Percentiles rank a stretch among this genome's conserved stretches.
These are phyloP conservation scores for Dolichoris vasculosae DNA, from an alignment of 1,140 invertebrate species.

Conservation along the genomic window DNA sequence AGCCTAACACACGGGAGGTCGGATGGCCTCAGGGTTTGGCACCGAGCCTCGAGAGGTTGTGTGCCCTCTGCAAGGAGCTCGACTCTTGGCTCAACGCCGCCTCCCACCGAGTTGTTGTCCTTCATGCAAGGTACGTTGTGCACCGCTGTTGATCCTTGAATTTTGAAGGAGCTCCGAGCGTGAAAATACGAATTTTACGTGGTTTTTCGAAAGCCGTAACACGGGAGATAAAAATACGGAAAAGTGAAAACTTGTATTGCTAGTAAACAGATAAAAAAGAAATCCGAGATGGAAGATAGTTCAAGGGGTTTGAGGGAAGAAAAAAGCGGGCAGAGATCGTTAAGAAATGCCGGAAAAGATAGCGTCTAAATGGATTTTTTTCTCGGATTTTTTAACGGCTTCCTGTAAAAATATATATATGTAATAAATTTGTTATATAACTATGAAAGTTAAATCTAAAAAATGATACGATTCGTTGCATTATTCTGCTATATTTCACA, in stretches of 20 bases:
- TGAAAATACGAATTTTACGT: not conserved
- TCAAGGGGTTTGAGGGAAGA: not conserved
- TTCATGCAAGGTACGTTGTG: constrained; percentile 88
- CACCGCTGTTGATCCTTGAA: not conserved
- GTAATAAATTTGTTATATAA: too few species aligned
- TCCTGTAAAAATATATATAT: too few species aligned
- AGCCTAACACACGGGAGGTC: constrained; percentile 83
- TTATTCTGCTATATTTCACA: too few species aligned
- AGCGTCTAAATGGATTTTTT: too few species aligned
- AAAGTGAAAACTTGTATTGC: not conserved
- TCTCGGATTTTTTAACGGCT: too few species aligned
- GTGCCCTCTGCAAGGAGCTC: constrained; percentile 92
- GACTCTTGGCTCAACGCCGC: constrained; percentile 91
- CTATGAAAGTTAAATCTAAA: too few species aligned
- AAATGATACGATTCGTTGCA: too few species aligned
- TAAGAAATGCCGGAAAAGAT: too few species aligned
- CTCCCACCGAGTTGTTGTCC: constrained; percentile 87
- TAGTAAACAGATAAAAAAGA: not conserved
- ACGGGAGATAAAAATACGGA: too few species aligned
- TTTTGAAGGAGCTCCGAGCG: too few species aligned
- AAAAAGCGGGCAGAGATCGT: too few species aligned
- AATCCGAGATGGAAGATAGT: not conserved
- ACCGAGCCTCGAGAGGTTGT: constrained; percentile 91
- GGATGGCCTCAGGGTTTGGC: constrained; percentile 91
- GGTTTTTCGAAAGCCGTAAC: not conserved